Percentiles rank a stretch among this genome's conserved stretches.
Conservation (phyloP, 2,888 invertebrate genomes). For the Chloroclystis v-ata region DNA sequence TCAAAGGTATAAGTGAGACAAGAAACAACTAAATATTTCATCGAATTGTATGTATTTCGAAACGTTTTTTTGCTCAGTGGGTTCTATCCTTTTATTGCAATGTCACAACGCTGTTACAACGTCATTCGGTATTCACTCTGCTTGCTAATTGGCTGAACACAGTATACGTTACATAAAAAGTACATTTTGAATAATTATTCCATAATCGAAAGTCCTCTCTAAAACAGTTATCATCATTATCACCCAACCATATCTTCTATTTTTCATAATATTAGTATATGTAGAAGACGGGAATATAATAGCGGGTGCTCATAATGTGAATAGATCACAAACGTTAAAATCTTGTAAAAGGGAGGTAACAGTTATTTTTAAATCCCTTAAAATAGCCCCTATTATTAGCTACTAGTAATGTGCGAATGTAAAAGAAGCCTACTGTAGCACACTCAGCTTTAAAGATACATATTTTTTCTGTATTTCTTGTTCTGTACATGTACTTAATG, state of each 20-base stretch:
- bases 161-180: constrained; percentile 9
- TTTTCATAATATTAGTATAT: too few species aligned
- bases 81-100: constrained; percentile 28
- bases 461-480: constrained; percentile 26
- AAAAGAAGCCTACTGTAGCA: constrained; percentile 10
- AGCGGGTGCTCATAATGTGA: too few species aligned
- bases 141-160: constrained; percentile 63
- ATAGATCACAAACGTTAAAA: too few species aligned
- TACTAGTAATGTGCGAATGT: background rate
- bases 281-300: too few species aligned
- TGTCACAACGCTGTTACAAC: constrained; percentile 36
- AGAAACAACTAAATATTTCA: too few species aligned
- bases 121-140: constrained; percentile 44
- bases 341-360: too few species aligned
- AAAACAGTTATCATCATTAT: too few species aligned
- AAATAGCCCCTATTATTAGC: background rate
- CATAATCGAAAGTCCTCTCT: too few species aligned
- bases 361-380: background rate
- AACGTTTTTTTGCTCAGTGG: constrained; percentile 14
- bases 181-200: constrained; percentile 2
- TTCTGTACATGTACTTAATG: constrained; percentile 42
- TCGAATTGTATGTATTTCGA: constrained; percentile 15
- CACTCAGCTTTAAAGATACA: constrained; percentile 23
- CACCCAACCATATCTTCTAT: too few species aligned
- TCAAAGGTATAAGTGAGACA: too few species aligned